These are phyloP conservation scores for Fratercula arctica DNA, from an alignment of 2,797 vertebrate genomes.

Conservation along the genomic window DNA sequence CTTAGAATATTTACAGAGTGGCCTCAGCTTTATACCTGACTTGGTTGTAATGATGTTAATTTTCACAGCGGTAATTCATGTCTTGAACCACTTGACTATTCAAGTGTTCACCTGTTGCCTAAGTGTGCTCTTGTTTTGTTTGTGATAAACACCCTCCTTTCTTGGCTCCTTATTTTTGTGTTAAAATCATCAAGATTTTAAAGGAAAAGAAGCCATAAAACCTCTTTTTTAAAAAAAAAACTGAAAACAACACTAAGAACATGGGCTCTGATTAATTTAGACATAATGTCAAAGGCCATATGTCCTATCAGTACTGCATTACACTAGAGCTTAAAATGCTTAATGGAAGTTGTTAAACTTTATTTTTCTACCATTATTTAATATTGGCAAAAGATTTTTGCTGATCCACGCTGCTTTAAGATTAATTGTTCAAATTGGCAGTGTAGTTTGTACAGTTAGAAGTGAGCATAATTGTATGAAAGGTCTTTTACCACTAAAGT, in stretches of 20 bases:
- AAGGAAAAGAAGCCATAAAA: neutral
- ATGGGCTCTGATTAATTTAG: slow-evolving; percentile 10
- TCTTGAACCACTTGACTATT: neutral
- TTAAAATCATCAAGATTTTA: neutral
- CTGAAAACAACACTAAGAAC: neutral
- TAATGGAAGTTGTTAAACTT: slow-evolving; percentile 40
- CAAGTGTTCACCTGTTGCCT: neutral
- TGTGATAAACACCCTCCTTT: neutral
- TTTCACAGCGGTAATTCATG: neutral
- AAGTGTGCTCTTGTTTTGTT: neutral
- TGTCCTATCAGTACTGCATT: slow-evolving; percentile 36
- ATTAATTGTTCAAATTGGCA: slow-evolving; percentile 20
- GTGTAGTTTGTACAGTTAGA: neutral
- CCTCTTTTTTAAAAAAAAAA: neutral
- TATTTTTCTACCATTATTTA: slow-evolving; percentile 40
- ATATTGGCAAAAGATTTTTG: slow-evolving; percentile 24
- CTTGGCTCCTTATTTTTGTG: neutral
- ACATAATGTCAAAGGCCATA: neutral
- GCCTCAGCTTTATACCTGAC: neutral
- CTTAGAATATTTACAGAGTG: neutral
- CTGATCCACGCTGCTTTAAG: slow-evolving; percentile 36
- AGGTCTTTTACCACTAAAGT: neutral
- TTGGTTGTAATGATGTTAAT: slow-evolving; percentile 13
- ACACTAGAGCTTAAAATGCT: slow-evolving; percentile 12
- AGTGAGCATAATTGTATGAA: neutral